Evolutionary conservation across 2,888 invertebrate species (phyloP), one percentile per base, ranked within the genome.

Genomic region (Aphidius colemani): DNA sequence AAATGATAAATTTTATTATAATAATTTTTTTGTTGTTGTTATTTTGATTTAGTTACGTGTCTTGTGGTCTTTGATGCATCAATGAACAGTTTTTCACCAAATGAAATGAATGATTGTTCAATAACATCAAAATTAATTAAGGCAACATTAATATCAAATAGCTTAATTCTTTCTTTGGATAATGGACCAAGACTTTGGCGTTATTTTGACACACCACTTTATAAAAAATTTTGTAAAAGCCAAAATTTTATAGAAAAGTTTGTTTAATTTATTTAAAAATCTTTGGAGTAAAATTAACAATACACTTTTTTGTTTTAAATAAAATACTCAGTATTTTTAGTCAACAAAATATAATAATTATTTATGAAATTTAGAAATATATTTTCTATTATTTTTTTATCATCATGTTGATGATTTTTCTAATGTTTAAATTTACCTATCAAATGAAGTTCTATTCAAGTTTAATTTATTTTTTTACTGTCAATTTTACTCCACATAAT

Each of bases 91-190:
- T 91, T 94, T 73, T 85, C 88, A 0, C 72, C 78, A 1, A 74
- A 84, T 30, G 90, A 93, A 76, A 85, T 88, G 74, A 71, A 83
- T 13, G 72, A 82, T 0, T 72, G 85, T 48, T 92, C 93, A 0
- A 84, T 86, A 60, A 89, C 90, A 44, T 88, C 89, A 3, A 88
- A 84, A 73, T 83, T 92, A 3, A 92, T 95, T 69, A 78, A 86
- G 41, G 89, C 94, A 1, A 91, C 94, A 0, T 87, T 90, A 67
- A 85, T 85, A 1, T 90, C 92, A 6, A 95, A 94, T 74, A 86
- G 88, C 70, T 88, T 87, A 48, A 88, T 89, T 53, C 83, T 90
- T 73, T 86, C 86, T 74, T 86, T 90, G 2, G 92, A 93, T 74
- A 89, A 90, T 77, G 89, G 90, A 0, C 84, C 84, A 0, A 86